Base-by-base conservation (phyloP, 1,140 invertebrate species). In the Formica exsecta region DNA sequence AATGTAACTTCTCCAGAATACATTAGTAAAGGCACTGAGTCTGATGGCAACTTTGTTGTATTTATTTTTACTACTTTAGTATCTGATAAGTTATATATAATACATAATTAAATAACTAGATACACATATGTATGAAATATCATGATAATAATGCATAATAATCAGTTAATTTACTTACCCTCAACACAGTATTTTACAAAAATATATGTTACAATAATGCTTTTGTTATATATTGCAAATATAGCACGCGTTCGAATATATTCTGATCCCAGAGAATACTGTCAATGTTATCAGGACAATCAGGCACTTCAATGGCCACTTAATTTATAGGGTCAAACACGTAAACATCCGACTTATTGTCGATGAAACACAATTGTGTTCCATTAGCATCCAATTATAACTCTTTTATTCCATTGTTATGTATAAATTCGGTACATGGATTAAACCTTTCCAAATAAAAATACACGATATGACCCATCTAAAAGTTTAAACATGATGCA, bases 381-480 rank as follows among this genome's bases (percentile, higher is more conserved):
- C 99, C 99, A 89, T 97, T 97, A 5, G 97, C 96, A 95, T 99
- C 98, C 51, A 97, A 96, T 94, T 96, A 97, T 36, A 99, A 95
- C 80, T 96, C 94, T 48, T 96, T 96, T 77, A 99, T 97, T n/a
- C 97, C 98, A 92, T 96, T 96, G 70, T 96, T 95, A 94, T 99
- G 99, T 22, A 97, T 96, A 95, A 97, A 98, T 88, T 98, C 97
- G 65, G 96, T 96, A 54, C 98, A 97, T 85, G 96, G 95, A 62
- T 97, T 96, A 97, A 99, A 99, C 91, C 98, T 98, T 91, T 99
- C 98, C 59, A 99, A 94, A 85, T 97, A 97, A 95, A 99, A 99
- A 93, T 98, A 98, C 74, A 97, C 95, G 75, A 99, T 96, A 87
- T 97, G 96, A 6, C 98, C 98, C 94, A 97, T 97, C 98, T 99